These are phyloP conservation scores for Gastrophysa polygoni DNA, from an alignment of 2,888 invertebrate genomes.

Conservation along the genomic window DNA sequence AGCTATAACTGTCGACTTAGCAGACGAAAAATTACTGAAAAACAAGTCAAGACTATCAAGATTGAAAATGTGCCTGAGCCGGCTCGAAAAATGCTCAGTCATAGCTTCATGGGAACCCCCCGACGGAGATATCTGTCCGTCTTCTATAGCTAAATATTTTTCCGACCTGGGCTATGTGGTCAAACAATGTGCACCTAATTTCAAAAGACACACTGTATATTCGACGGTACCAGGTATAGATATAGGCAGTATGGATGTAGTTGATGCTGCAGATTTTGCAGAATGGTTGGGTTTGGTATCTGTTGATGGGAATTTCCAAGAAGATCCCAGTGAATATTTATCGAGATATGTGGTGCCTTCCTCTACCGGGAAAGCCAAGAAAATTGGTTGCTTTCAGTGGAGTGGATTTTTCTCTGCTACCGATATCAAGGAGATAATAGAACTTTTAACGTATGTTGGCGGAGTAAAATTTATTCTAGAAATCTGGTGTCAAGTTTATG, in stretches of 20 bases:
- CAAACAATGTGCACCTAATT: constrained; percentile 57
- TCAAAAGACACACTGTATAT: constrained; percentile 50
- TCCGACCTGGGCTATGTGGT: constrained; percentile 57
- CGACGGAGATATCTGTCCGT: constrained; percentile 61
- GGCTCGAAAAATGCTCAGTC: constrained; percentile 57
- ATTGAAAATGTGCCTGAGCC: constrained; percentile 53
- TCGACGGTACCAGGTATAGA: constrained; percentile 55
- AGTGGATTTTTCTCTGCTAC: constrained; percentile 61
- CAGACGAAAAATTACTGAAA: constrained; percentile 56
- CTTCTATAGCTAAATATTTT: constrained; percentile 65
- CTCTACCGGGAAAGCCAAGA: constrained; percentile 47
- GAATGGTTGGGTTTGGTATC: constrained; percentile 65
- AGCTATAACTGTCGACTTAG: constrained; percentile 63
- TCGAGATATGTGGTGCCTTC: constrained; percentile 56
- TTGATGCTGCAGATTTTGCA: constrained; percentile 54
- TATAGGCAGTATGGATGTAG: constrained; percentile 40
- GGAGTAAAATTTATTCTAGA: neutral
- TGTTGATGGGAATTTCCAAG: constrained; percentile 53
- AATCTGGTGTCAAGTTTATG: too few species aligned
- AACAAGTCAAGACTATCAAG: constrained; percentile 60
- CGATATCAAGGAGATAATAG: constrained; percentile 52
- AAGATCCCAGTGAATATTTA: constrained; percentile 47
- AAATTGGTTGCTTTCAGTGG: constrained; percentile 57
- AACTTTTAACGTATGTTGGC: constrained; percentile 21
- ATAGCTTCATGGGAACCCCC: constrained; percentile 63